Evolutionary conservation across 2,888 invertebrate genomes (phyloP), one percentile per base, ranked within the genome.

Genomic region (Ommatoiulus sabulosus): DNA sequence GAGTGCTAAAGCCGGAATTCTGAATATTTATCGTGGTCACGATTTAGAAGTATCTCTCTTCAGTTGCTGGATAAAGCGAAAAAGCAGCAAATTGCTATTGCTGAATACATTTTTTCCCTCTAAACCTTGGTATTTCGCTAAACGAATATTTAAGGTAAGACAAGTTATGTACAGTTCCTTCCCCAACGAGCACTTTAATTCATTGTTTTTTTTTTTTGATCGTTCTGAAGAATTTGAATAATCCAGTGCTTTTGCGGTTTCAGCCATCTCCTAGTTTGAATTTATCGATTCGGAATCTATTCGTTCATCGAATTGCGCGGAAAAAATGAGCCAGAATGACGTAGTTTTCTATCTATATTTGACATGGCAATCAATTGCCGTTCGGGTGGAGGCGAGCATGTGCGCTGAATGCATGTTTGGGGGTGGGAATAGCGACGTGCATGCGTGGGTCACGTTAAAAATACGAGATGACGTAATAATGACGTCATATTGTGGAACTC

Each of bases 21-120:
- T 72, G 72, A 72, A 72, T 72, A 72, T 72, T 72, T 24, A 72
- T 72, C 72, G 72, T 20, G 20, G 17, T 72, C 72, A 24, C 72
- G 72, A 24, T 72, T 72, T 72, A 72, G 6, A 72, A 72, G 24
- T 8, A 72, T 72, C 20, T 72, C 72, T 72, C 72, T 72, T 72
- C 72, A 24, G 72, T 20, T 72, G 7, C 72, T 24, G 72, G n/a
- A n/a, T 72, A 0, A 46, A 10, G 6, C 46, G 46, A 46, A 46
- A 46, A 46, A 46, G 12, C 24, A 17, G 24, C n/a, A 72, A 7
- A 72, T 72, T 72, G 6, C 10, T 24, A 72, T 72, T 72, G 8
- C 72, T 20, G 72, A 72, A 72, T 72, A 72, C 72, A 72, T 72
- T 72, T 24, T 20, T 72, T 72, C n/a, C 6, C n/a, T n/a, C n/a